Evolutionary conservation across 2,888 invertebrate genomes (phyloP).

Genomic region (Cheilosia vulpina): DNA sequence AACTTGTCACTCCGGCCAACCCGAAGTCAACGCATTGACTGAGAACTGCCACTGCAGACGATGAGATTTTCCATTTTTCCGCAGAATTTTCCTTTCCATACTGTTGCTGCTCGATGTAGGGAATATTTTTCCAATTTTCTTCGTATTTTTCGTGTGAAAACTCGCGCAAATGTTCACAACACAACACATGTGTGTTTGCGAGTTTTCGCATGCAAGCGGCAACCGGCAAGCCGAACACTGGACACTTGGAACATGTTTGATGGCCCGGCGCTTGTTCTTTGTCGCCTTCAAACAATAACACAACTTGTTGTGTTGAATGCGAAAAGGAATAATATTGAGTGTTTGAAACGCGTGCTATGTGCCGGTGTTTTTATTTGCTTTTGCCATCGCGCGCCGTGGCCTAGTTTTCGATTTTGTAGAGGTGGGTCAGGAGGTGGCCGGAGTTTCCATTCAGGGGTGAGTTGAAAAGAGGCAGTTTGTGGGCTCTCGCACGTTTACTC

Average conservation of each 20-base stretch:
- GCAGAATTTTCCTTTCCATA: slow-evolving; percentile 50
- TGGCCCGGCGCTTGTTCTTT: slow-evolving; percentile 65
- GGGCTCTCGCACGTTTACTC: slow-evolving; percentile 44
- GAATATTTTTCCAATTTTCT: slow-evolving; percentile 32
- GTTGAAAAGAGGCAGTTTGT: slow-evolving; percentile 9
- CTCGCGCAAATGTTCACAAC: slow-evolving; percentile 56
- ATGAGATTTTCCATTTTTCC: slow-evolving; percentile 53
- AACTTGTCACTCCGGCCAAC: slow-evolving; percentile 54
- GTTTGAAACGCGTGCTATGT: slow-evolving; percentile 37
- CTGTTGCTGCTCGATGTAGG: slow-evolving; percentile 39
- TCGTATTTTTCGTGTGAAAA: slow-evolving; percentile 45
- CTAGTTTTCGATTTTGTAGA: slow-evolving; percentile 18
- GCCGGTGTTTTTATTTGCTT: slow-evolving; percentile 28
- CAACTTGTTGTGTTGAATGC: slow-evolving; percentile 37
- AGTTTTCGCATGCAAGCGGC: slow-evolving; percentile 47
- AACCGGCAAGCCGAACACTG: neutral
- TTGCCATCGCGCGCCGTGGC: neutral
- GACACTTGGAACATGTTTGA: slow-evolving; percentile 51
- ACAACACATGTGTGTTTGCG: slow-evolving; percentile 26
- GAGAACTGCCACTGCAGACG: slow-evolving; percentile 74
- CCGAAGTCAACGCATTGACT: slow-evolving; percentile 80
- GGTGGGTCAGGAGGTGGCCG: neutral
- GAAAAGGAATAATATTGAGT: neutral
- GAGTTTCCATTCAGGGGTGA: neutral
- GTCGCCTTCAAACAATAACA: slow-evolving; percentile 51